Base-by-base conservation (phyloP, 2,888 invertebrate species). In the Monopis laevigella region DNA sequence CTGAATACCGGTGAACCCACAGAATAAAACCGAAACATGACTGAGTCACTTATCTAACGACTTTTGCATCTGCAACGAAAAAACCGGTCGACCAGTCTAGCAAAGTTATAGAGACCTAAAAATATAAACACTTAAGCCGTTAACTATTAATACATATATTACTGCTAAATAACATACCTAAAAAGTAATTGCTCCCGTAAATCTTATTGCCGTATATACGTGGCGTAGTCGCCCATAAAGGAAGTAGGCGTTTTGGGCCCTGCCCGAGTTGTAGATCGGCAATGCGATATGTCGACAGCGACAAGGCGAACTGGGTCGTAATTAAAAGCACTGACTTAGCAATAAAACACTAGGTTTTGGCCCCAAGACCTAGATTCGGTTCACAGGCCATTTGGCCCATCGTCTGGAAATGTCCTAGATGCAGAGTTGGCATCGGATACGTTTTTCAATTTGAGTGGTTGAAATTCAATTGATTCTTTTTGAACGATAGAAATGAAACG, bases 311-410 rank as follows among this genome's bases (percentile, higher is more conserved):
- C 46, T 45, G 46, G 49, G 53, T 44, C 57, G 62, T 62, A 65
- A 65, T 66, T 66, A 66, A 65, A 65, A 57, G 47, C 53, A 56
- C 60, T 61, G 60, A 65, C 61, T 52, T 53, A 52, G 59, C 59
- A 51, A 56, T 58, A 59, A 52, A 51, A 49, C 46, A 48, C 44
- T 40, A 38, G 24, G 26, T 38, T 45, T 43, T 43, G 43, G 42
- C 49, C 47, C 45, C 48, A 30, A 51, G 45, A 48, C 48, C 53
- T 43, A 56, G 42, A 55, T 56, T 54, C 43, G 43, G 47, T 12
- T n/a, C n/a, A n/a, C 29, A 12, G 11, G 29, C 21, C 11, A 2
- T 39, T 21, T 14, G 10, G 39, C 19, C 12, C n/a, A 12, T 18
- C n/a, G 12, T 38, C 39, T 39, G 39, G 32, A 39, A 39, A 39